Conservation (phyloP, 2,797 vertebrate species). For the Orientallactaga sibirica region DNA sequence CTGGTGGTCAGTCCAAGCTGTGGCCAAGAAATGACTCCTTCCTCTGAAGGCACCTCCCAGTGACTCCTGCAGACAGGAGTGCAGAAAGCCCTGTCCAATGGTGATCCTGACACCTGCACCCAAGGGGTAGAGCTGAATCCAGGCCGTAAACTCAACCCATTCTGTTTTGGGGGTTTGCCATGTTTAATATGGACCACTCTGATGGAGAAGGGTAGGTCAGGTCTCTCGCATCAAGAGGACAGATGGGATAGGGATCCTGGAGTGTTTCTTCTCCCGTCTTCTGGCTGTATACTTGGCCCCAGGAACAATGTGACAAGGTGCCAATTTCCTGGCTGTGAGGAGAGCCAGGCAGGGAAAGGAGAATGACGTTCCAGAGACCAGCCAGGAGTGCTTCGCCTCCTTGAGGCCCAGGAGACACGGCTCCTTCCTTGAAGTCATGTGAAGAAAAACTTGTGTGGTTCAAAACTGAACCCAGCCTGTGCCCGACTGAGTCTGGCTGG, state of each 20-base stretch:
- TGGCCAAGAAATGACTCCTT: not conserved
- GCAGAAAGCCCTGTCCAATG: not conserved
- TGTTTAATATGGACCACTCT: conserved; percentile 63
- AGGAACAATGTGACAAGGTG: not conserved
- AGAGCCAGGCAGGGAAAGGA: not conserved
- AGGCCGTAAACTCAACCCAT: conserved; percentile 42
- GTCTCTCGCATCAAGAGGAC: accelerated
- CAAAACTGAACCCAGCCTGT: conserved; percentile 97
- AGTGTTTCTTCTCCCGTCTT: not conserved
- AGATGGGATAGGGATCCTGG: conserved; percentile 28
- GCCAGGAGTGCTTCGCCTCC: not conserved
- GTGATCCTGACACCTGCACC: not conserved
- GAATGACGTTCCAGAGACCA: not conserved
- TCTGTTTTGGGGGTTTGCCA: not conserved
- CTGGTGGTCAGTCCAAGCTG: not conserved
- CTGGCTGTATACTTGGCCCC: not conserved
- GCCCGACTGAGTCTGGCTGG: conserved; percentile 87
- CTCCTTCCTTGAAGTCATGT: accelerated
- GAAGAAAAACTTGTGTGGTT: not conserved
- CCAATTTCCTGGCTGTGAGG: not conserved
- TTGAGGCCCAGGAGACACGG: conserved; percentile 68
- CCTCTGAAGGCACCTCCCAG: not conserved
- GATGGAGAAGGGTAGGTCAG: not conserved
- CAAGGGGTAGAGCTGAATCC: not conserved
- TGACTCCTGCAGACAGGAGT: not conserved